A percentile compares a stretch with the other conserved stretches of the same genome.
These are phyloP conservation scores for Pristionchus japonicus DNA, from an alignment of 2,888 invertebrate genomes.

Conservation along the genomic window DNA sequence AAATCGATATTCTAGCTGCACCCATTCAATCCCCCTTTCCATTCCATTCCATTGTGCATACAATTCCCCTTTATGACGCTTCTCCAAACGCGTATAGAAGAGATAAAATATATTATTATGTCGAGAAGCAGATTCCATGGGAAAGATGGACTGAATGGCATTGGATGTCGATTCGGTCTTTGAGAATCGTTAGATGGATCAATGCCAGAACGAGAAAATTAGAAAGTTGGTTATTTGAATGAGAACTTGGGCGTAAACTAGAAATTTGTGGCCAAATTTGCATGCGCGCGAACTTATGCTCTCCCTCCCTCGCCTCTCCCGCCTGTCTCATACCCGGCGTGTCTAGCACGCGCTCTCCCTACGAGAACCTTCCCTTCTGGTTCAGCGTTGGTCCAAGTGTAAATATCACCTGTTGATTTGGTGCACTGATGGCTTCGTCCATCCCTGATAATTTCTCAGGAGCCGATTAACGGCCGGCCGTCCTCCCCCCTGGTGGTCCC, in stretches of 20 bases:
- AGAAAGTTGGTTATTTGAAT: too few species aligned
- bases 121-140: neutral
- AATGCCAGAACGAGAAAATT: too few species aligned
- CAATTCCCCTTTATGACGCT: constrained; percentile 29
- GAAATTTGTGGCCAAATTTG: too few species aligned
- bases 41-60: constrained; percentile 34
- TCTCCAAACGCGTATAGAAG: constrained; percentile 4
- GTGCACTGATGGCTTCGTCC: neutral
- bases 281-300: neutral
- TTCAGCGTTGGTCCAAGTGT: neutral
- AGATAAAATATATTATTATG: constrained; percentile 29
- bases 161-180: neutral
- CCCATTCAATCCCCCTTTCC: neutral
- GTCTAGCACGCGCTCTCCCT: neutral
- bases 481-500: neutral
- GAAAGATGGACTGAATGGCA: neutral
- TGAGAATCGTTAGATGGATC: too few species aligned
- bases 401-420: neutral
- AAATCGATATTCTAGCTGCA: constrained; percentile 18
- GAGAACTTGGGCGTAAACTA: too few species aligned
- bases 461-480: neutral
- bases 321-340: neutral
- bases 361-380: neutral
- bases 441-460: neutral
- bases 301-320: neutral